A percentile compares a stretch with the other conserved stretches of the same genome.
Conservation (phyloP, 2,797 vertebrate genomes). For the Paguma larvata region DNA sequence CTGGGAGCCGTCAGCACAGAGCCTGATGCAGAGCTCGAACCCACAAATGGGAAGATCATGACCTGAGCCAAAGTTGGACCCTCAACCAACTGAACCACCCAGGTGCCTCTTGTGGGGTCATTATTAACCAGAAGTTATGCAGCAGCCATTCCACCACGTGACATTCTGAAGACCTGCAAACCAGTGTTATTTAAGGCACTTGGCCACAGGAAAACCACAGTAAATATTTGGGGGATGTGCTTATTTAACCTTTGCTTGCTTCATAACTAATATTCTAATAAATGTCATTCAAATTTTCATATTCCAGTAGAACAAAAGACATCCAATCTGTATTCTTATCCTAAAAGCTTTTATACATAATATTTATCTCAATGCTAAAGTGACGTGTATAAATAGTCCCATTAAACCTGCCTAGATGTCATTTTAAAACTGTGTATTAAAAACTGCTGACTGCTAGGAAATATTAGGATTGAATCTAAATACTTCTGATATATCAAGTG, state of each 20-base stretch:
- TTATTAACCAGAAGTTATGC: not conserved
- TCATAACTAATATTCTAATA: slow-evolving; percentile 34
- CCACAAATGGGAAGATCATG: no score
- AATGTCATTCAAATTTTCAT: slow-evolving; percentile 33
- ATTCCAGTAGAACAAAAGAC: not conserved
- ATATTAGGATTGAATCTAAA: not conserved
- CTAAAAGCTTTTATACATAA: slow-evolving; percentile 66
- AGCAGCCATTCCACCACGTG: not conserved
- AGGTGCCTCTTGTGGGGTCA: no score
- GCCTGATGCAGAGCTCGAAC: no score
- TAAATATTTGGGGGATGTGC: not conserved
- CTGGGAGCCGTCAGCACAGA: no score
- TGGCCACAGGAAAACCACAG: not conserved
- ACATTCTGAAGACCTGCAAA: not conserved
- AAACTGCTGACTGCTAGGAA: slow-evolving; percentile 6
- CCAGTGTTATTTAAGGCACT: not conserved
- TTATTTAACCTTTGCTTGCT: slow-evolving; percentile 56
- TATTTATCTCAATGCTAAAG: slow-evolving; percentile 38
- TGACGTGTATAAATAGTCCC: not conserved
- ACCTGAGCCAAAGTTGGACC: no score
- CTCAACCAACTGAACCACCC: no score
- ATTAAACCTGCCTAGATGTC: not conserved
- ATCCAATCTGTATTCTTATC: not conserved
- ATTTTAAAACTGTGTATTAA: slow-evolving; percentile 31
- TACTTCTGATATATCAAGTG: not conserved